These are phyloP conservation scores for Hyposoter didymator DNA, from an alignment of 2,888 invertebrate genomes.

Conservation along the genomic window DNA sequence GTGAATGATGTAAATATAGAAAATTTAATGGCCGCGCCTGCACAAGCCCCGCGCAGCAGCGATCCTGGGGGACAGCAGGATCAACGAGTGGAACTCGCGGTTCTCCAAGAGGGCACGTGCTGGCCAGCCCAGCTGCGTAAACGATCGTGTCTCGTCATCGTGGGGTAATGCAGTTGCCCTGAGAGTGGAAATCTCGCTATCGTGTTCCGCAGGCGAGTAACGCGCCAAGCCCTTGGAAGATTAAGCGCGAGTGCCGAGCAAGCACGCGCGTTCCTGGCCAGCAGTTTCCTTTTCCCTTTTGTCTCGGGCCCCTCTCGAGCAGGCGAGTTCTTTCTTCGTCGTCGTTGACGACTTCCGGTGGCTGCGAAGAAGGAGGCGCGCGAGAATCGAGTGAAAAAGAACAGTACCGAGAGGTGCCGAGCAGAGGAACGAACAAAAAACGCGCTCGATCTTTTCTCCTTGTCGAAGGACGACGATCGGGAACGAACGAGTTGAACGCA, in stretches of 20 bases:
- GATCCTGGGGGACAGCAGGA: constrained; percentile 62
- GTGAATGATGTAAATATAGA: constrained; percentile 33
- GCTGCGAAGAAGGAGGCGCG: constrained; percentile 35
- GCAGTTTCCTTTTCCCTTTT: constrained; percentile 7
- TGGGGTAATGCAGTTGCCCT: constrained; percentile 36
- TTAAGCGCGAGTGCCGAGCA: constrained; percentile 26
- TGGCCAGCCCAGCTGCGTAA: constrained; percentile 59
- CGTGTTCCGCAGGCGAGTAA: constrained; percentile 58
- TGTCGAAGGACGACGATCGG: constrained; percentile 4
- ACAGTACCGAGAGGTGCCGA: constrained; percentile 30
- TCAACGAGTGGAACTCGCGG: constrained; percentile 24
- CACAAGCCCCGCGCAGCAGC: constrained; percentile 43
- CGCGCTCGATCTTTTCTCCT: constrained; percentile 29
- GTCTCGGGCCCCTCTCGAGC: constrained; percentile 7
- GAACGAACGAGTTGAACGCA: constrained; percentile 20
- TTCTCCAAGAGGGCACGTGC: constrained; percentile 55
- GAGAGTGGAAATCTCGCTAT: constrained; percentile 49
- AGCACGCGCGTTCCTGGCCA: constrained; percentile 40
- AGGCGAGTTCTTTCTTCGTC: constrained; percentile 45
- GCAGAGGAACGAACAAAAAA: constrained; percentile 33
- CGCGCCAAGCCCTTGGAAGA: constrained; percentile 29
- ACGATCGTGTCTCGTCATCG: constrained; percentile 35
- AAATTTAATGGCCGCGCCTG: constrained; percentile 39
- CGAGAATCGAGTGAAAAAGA: neutral
- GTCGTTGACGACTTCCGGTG: constrained; percentile 63